Evolutionary conservation across 35 echinoderm and acorn worm genomes (phyloP), one percentile per base, ranked within the genome.

Genomic region (Heliocidaris tuberculata): DNA sequence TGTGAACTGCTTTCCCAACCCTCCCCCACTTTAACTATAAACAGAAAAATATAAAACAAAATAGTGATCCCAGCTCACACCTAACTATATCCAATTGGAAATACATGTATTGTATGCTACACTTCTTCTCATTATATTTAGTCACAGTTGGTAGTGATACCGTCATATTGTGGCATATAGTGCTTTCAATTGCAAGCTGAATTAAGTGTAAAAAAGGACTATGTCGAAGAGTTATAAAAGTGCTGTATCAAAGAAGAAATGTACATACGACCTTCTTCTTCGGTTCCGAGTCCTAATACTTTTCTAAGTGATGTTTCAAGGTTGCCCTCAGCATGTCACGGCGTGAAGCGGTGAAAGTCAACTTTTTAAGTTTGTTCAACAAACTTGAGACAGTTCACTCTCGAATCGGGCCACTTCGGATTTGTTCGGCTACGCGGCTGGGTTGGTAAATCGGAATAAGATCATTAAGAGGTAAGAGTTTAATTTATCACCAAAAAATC

Each of bases 221-320:
- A 15, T 56, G 7, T 78, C 15, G 21, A 7, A 8, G 21, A 6
- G 65, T 21, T 5, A 4, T n/a, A 78, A 42, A 78, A 27, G 5
- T 78, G 65, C 8, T 78, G 65, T 5, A 78, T 60, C 19, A 12
- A 60, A 19, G 11, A 60, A 15, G 19, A 60, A 15, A 78, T 78
- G 27, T 8, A 21, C 65, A 8, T n/a, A 78, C 8, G 21, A 78
- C 21, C 65, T n/a, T n/a, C 6, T n/a, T 78, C 4, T 78, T 24
- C 21, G 65, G 17, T 27, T 78, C 21, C 2, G 21, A n/a, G 7
- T 78, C 27, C 65, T 78, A n/a, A n/a, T n/a, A n/a, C 21, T n/a
- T 78, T n/a, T 78, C 65, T 5, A 78, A 78, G 65, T 78, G 65
- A 78, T 78, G 65, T n/a, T 78, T 78, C 65, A 78, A 78, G 65